phyloP scores from a whole-genome alignment of 2,797 vertebrate species.

The Enteromius trimaculatus region DNA sequence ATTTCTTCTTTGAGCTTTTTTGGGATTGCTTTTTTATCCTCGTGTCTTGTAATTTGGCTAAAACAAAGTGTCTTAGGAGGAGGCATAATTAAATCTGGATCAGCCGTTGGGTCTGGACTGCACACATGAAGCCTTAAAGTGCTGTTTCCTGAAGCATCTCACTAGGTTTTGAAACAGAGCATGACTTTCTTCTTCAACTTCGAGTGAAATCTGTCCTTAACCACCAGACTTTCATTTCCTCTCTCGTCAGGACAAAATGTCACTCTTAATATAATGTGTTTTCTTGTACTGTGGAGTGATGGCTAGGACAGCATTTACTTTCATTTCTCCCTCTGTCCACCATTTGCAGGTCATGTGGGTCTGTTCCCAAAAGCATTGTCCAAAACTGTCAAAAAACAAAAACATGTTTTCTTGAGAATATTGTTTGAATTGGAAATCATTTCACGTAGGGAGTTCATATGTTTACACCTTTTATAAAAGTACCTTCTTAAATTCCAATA shows the following conservation, averaged over 20 bases:
- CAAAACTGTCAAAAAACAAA: background rate
- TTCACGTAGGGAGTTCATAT: background rate
- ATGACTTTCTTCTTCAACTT: background rate
- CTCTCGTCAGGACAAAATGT: background rate
- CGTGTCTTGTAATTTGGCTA: background rate
- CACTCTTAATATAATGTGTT: background rate
- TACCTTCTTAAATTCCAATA: background rate
- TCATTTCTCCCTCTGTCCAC: background rate
- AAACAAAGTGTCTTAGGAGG: background rate
- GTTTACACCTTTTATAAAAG: background rate
- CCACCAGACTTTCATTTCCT: background rate
- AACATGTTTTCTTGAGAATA: background rate
- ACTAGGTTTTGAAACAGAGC: conserved; percentile 11
- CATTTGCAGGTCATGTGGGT: background rate
- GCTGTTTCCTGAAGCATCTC: background rate
- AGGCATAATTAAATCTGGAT: background rate
- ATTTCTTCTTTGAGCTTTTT: background rate
- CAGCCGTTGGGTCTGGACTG: background rate
- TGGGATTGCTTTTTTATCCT: background rate
- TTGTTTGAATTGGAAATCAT: background rate
- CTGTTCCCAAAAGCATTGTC: background rate
- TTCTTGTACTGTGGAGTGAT: background rate
- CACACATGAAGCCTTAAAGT: background rate
- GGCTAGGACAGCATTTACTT: background rate
- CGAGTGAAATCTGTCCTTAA: conserved; percentile 15